Evolutionary conservation across 2,797 vertebrate genomes (phyloP).

Genomic region (Clarias pachynema): DNA sequence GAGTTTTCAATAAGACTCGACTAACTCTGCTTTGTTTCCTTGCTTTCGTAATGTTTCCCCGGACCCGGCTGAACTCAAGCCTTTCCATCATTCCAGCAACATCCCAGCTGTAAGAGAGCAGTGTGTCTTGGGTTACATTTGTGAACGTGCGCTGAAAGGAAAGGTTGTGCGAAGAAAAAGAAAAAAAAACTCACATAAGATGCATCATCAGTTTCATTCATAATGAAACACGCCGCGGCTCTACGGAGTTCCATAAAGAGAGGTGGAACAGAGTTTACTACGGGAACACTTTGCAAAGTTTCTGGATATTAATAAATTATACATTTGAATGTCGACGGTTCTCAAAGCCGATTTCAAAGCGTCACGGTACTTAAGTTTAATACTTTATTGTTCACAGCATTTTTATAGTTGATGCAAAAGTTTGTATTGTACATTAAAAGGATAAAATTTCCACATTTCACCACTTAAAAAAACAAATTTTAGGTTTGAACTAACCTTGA

Average conservation of each 20-base stretch:
- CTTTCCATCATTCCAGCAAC: neutral
- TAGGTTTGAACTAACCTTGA: no score
- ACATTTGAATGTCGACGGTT: neutral
- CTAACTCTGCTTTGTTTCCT: neutral
- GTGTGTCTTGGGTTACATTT: neutral
- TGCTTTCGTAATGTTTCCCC: neutral
- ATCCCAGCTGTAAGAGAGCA: neutral
- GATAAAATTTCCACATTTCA: neutral
- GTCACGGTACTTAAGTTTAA: no score
- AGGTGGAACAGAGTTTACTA: neutral
- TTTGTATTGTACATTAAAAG: neutral
- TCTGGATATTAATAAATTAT: neutral
- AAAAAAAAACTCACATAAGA: neutral
- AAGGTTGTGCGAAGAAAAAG: neutral
- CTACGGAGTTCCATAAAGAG: neutral
- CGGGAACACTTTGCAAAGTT: neutral
- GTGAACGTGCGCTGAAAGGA: neutral
- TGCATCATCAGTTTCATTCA: neutral
- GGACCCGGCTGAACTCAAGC: neutral
- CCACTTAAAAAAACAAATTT: neutral
- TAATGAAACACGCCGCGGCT: neutral
- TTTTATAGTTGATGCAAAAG: no score
- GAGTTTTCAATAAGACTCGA: neutral
- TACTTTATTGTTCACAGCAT: no score
- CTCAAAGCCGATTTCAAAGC: no score